phyloP scores from a whole-genome alignment of 2,797 vertebrate genomes.

The Rhinophrynus dorsalis region DNA sequence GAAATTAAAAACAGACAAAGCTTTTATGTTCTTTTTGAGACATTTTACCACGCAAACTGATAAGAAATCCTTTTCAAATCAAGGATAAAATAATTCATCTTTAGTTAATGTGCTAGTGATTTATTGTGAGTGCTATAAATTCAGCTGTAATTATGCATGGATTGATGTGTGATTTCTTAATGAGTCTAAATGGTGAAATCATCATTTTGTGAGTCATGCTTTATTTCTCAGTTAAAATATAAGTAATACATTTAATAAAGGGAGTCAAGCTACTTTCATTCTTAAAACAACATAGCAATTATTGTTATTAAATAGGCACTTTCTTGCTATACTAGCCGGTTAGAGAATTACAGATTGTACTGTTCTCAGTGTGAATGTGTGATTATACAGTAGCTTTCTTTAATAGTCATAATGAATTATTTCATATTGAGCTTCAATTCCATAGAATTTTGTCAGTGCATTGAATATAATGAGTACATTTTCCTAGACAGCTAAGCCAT shows the following conservation, averaged over 20 bases:
- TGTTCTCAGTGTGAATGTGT: constrained; percentile 13
- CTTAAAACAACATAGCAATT: constrained; percentile 64
- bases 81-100: constrained; percentile 66
- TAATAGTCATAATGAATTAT: constrained; percentile 56
- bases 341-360: constrained; percentile 19
- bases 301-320: constrained; percentile 68
- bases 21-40: constrained; percentile 24
- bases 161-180: constrained; percentile 81
- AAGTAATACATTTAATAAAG: constrained; percentile 74
- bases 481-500: constrained; percentile 10
- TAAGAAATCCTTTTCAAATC: constrained; percentile 63
- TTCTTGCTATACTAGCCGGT: constrained; percentile 54
- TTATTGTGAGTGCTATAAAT: constrained; percentile 73
- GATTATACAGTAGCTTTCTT: constrained; percentile 9
- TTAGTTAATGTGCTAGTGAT: constrained; percentile 73
- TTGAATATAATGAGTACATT: constrained; percentile 35
- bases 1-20: constrained; percentile 35
- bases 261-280: constrained; percentile 66
- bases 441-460: constrained; percentile 56
- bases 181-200: constrained; percentile 77
- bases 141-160: constrained; percentile 75
- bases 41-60: constrained; percentile 48
- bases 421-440: constrained; percentile 61
- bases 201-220: constrained; percentile 75
- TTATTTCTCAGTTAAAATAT: constrained; percentile 75